phyloP scores from a whole-genome alignment of 1,140 invertebrate species.

The Drosophila littoralis region DNA sequence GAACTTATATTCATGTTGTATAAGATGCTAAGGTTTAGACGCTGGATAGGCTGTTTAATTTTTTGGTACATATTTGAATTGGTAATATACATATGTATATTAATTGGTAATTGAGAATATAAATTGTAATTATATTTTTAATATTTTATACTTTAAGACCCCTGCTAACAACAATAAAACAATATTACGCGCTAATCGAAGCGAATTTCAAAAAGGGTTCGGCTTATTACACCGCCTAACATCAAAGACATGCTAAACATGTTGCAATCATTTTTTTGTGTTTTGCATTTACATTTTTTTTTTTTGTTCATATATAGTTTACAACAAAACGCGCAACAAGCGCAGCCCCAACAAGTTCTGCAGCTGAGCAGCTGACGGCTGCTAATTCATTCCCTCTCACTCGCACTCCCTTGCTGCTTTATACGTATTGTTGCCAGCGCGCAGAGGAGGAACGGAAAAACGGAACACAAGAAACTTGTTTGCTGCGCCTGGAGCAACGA shows the following conservation, averaged over 20 bases:
- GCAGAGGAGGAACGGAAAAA: constrained; percentile 33
- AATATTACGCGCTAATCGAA: constrained; percentile 20
- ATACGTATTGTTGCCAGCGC: constrained; percentile 19
- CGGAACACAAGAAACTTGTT: constrained; percentile 77
- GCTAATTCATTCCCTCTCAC: constrained; percentile 31
- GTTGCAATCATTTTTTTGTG: neutral
- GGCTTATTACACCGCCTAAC: constrained; percentile 53
- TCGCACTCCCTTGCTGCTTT: constrained; percentile 21
- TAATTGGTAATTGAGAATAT: too few relatives aligned
- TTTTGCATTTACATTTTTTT: constrained; percentile 20
- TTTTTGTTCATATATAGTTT: constrained; percentile 43
- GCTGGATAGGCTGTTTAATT: constrained; percentile 33
- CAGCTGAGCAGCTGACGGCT: constrained; percentile 68
- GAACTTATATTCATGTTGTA: constrained; percentile 36
- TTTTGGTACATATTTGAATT: constrained; percentile 24
- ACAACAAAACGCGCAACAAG: constrained; percentile 71
- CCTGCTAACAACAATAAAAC: neutral
- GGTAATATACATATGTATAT: neutral
- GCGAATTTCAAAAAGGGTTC: constrained; percentile 3
- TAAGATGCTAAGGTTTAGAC: constrained; percentile 14
- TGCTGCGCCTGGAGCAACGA: constrained; percentile 61
- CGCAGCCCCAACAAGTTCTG: constrained; percentile 61
- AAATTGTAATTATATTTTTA: too few relatives aligned
- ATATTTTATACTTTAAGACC: too few relatives aligned
- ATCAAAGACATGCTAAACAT: constrained; percentile 43